These are phyloP conservation scores for Eulacestoma nigropectus DNA, from an alignment of 2,113 vertebrate genomes.

Conservation along the genomic window DNA sequence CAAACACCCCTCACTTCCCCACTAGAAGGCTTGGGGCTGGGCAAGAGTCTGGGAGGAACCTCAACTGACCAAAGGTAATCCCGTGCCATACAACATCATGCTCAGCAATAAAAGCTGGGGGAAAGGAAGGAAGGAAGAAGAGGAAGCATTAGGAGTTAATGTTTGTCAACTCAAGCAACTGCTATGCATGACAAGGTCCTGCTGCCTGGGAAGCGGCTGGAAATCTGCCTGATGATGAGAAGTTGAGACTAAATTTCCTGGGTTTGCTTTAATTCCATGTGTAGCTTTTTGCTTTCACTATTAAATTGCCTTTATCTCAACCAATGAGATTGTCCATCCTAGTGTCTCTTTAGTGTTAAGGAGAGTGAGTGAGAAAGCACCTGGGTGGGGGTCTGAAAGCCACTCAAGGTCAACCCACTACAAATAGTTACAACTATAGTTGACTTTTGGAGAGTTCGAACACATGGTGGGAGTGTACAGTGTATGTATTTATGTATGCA, in stretches of 20 bases:
- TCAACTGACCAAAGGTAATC: neutral
- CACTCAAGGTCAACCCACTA: fast-evolving
- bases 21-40: neutral
- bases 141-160: neutral
- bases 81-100: neutral
- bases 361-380: neutral
- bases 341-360: neutral
- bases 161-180: neutral
- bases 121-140: neutral
- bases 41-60: neutral
- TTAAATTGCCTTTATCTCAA: neutral
- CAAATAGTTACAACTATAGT: neutral
- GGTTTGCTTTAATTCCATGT: neutral
- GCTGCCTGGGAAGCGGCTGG: neutral
- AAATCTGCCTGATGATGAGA: neutral
- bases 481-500: neutral
- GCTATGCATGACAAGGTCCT: fast-evolving
- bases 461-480: fast-evolving
- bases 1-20: fast-evolving
- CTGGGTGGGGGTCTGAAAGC: neutral
- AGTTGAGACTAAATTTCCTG: neutral
- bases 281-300: neutral
- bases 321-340: neutral
- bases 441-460: neutral
- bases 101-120: neutral